Base-by-base conservation (phyloP, 2,113 vertebrate genomes). In the Hemicordylus capensis region DNA sequence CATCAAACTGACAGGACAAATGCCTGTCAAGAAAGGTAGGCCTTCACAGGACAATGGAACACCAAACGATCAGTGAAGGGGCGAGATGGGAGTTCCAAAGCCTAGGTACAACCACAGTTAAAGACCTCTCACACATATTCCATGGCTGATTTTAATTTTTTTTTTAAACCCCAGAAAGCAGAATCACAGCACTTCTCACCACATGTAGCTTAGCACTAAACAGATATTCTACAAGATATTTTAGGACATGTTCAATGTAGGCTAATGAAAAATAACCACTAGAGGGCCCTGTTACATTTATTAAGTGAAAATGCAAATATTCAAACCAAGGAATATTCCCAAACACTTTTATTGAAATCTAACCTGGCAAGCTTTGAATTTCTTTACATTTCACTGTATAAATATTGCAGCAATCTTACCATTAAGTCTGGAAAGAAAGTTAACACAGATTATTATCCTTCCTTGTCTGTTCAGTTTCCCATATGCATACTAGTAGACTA, bases 221-320 rank as follows among this genome's bases (percentile, higher is more conserved):
- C 17, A 58, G 8, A 31, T 5, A n/a, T 77, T 37, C 28, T 48
- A 46, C 48, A 42, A 4, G 22, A 28, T 59, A 58, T 46, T 67
- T 39, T 4, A 28, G 5, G n/a, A 39, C 42, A 1, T 10, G 42
- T 46, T 78, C 76, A n/a, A 17, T 78, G 54, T 3, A 34, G 48
- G n/a, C n/a, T 54, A 54, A 63, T 78, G 12, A 4, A 69, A 73
- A n/a, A 73, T n/a, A n/a, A 64, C 75, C 86, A 87, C 67, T 44
- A 79, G 86, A 73, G 15, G 75, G 58, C 86, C 20, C 34, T 82
- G 48, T 83, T 63, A 83, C 80, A 74, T 79, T 51, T 78, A 54
- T 4, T 46, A 66, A 81, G 10, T 54, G 39, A 56, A n/a, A 61
- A 31, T 39, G 7, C 42, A 42, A n/a, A 19, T 28, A 17, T 48